Conservation (phyloP, 2,797 vertebrate species). For the Galagoides demidoff region DNA sequence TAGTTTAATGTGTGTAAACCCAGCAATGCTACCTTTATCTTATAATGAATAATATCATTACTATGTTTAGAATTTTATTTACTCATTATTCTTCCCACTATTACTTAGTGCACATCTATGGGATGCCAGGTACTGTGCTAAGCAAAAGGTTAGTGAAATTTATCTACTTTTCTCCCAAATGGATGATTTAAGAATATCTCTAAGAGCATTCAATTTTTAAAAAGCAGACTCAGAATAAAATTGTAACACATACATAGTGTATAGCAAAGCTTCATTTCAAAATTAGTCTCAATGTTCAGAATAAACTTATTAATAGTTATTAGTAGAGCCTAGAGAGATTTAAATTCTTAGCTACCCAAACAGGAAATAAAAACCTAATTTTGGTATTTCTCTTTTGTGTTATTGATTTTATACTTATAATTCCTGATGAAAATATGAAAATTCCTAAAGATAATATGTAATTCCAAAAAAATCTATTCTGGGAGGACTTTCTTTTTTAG, state of each 20-base stretch:
- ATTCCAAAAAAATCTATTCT: neutral
- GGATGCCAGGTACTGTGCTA: neutral
- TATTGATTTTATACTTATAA: neutral
- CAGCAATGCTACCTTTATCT: neutral
- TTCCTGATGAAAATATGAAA: neutral
- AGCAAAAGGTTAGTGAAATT: neutral
- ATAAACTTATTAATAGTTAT: neutral
- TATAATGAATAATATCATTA: neutral
- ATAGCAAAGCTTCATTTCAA: neutral
- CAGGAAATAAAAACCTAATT: neutral
- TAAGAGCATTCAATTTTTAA: neutral
- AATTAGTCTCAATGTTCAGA: neutral
- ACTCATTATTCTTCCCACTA: neutral
- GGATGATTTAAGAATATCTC: neutral
- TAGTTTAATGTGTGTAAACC: neutral
- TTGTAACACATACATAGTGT: neutral
- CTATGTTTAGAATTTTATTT: neutral
- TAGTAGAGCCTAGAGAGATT: neutral
- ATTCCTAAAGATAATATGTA: neutral
- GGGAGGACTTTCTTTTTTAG: neutral
- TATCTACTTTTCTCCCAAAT: neutral
- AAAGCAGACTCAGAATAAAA: neutral
- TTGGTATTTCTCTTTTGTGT: neutral
- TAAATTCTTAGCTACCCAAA: neutral
- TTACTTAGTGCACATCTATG: neutral